Evolutionary conservation across 2,888 invertebrate species (phyloP).

Genomic region (Trisateles emortualis): DNA sequence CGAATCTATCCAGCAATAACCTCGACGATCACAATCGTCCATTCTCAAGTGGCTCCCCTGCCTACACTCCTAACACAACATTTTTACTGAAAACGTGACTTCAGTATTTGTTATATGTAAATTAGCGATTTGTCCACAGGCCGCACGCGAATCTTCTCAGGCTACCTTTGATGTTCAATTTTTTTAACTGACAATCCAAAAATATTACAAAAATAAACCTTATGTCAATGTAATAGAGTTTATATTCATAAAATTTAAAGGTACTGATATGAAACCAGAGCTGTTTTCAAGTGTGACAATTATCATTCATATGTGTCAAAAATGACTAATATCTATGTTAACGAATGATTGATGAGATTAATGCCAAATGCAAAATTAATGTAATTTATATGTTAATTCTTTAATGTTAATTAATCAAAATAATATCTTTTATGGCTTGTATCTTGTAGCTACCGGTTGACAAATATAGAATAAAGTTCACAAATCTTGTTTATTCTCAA

Average conservation of each 20-base stretch:
- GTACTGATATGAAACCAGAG: constrained; percentile 19
- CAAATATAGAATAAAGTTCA: constrained; percentile 19
- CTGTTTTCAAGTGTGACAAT: constrained; percentile 34
- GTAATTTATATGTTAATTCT: constrained; percentile 26
- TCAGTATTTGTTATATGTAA: constrained; percentile 87
- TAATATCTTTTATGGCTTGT: constrained; percentile 19
- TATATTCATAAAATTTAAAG: constrained; percentile 12
- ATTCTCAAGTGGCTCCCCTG: constrained; percentile 35
- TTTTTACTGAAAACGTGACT: constrained; percentile 86
- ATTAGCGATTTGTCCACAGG: constrained; percentile 83
- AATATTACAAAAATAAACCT: constrained; percentile 25
- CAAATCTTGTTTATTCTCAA: constrained; percentile 9
- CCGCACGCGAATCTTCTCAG: constrained; percentile 61
- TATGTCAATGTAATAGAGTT: constrained; percentile 19
- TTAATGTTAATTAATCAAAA: constrained; percentile 22
- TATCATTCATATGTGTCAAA: constrained; percentile 39
- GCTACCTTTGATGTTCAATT: constrained; percentile 63
- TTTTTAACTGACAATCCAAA: constrained; percentile 54
- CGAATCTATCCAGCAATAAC: constrained; percentile 40
- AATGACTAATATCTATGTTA: constrained; percentile 6
- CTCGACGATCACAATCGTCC: constrained; percentile 45
- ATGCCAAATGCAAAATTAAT: constrained; percentile 12
- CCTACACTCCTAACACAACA: constrained; percentile 64
- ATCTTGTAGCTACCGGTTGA: constrained; percentile 23
- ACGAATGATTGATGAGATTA: constrained; percentile 22